Evolutionary conservation across 1,140 invertebrate species (phyloP).

Genomic region (Oreohelix idahoensis): DNA sequence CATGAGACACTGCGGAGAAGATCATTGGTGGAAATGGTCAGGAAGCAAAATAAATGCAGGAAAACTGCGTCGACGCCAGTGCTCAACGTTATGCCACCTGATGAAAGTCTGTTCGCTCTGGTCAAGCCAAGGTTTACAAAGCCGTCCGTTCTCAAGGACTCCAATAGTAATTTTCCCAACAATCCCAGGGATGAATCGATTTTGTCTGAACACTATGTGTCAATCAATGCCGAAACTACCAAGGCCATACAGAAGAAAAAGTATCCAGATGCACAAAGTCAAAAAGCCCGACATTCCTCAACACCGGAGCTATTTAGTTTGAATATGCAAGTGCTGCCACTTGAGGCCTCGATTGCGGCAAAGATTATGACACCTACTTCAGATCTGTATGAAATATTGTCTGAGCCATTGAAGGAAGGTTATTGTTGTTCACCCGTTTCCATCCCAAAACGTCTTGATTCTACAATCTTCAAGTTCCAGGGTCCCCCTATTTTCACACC

Average conservation of each 20-base stretch:
- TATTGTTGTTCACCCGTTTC: too few species aligned
- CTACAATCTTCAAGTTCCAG: too few species aligned
- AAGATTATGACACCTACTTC: too few species aligned
- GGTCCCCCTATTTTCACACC: too few species aligned
- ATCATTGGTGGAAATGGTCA: background rate
- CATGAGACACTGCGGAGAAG: background rate
- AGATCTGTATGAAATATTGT: too few species aligned
- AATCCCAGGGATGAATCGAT: background rate
- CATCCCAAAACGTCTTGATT: too few species aligned
- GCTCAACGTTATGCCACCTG: background rate
- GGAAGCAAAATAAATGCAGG: background rate
- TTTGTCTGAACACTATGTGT: background rate
- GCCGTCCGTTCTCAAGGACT: background rate
- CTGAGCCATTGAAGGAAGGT: too few species aligned
- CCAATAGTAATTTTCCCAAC: too few species aligned
- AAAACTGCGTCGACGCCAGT: background rate
- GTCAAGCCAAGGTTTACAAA: constrained; percentile 8
- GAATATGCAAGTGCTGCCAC: too few species aligned
- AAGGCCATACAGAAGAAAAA: background rate
- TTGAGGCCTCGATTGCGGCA: too few species aligned
- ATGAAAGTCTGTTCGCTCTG: background rate
- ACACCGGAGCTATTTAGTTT: background rate
- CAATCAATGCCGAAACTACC: background rate
- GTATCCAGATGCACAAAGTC: background rate
- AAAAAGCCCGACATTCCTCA: background rate